Conservation (phyloP, 2,113 vertebrate genomes). For the Tamias sibiricus region DNA sequence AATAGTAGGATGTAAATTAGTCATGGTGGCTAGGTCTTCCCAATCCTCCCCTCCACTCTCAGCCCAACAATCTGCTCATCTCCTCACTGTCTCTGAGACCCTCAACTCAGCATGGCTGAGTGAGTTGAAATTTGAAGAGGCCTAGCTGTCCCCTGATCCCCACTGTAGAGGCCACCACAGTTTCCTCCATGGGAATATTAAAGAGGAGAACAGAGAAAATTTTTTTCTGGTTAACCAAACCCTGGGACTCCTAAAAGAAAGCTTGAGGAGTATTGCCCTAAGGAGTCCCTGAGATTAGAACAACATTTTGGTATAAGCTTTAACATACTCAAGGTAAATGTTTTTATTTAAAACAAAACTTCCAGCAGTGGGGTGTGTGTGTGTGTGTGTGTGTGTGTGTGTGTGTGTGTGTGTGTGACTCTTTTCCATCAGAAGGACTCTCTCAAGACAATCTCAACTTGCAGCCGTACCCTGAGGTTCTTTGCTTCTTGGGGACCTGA, state of each 20-base stretch:
- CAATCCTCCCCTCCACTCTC: rapidly evolving
- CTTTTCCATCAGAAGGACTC: not conserved
- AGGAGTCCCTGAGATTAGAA: not conserved
- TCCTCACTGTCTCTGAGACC: not conserved
- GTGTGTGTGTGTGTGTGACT: not conserved
- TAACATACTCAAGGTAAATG: not conserved
- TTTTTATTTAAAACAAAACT: not conserved
- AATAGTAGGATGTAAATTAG: not conserved
- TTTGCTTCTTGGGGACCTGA: not conserved
- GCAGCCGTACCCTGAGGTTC: not conserved
- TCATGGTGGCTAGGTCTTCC: not conserved
- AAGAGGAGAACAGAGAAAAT: not conserved
- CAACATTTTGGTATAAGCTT: not conserved
- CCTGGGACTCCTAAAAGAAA: not conserved
- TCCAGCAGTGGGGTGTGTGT: rapidly evolving
- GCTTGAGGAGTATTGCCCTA: not conserved
- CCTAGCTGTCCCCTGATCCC: not conserved
- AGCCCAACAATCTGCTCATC: not conserved
- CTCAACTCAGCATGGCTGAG: not conserved
- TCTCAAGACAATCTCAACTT: not conserved
- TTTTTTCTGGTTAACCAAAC: not conserved
- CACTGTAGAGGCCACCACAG: not conserved
- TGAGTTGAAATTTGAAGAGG: not conserved
- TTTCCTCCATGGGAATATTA: not conserved
- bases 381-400: rapidly evolving